Evolutionary conservation across 2,113 vertebrate species (phyloP).

Genomic region (Melanostigma gelatinosum): DNA sequence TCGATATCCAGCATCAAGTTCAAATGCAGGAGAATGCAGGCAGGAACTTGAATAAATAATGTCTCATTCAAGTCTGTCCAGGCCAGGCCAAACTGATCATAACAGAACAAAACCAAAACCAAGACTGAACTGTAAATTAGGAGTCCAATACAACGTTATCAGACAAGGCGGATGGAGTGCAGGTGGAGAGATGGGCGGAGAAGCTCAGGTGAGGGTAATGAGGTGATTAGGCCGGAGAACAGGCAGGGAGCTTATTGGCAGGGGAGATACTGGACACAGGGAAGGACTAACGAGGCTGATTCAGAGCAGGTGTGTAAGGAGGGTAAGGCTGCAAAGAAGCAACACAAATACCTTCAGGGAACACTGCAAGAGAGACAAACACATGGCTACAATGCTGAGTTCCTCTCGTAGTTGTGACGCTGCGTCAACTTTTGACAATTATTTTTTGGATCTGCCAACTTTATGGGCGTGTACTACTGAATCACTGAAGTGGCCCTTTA

Average conservation of each 20-base stretch:
- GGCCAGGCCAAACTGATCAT: background rate
- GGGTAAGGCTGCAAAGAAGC: background rate
- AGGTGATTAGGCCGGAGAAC: background rate
- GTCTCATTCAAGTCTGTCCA: background rate
- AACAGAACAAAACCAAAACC: background rate
- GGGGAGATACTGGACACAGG: background rate
- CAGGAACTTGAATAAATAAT: background rate
- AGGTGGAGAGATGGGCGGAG: background rate
- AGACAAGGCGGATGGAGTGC: background rate
- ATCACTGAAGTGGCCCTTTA: background rate
- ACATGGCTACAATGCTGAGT: background rate
- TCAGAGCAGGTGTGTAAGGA: background rate
- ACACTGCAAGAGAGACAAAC: background rate
- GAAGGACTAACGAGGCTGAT: background rate
- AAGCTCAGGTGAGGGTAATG: background rate
- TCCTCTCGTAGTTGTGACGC: background rate
- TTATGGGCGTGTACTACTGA: no score
- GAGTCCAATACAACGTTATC: background rate
- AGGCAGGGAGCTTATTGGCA: background rate
- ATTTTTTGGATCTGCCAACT: background rate
- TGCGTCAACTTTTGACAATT: background rate
- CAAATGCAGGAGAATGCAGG: background rate
- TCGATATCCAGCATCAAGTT: background rate
- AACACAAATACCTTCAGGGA: background rate
- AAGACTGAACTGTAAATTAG: background rate